phyloP scores from a whole-genome alignment of 2,888 invertebrate species.

The Xestobium rufovillosum region DNA sequence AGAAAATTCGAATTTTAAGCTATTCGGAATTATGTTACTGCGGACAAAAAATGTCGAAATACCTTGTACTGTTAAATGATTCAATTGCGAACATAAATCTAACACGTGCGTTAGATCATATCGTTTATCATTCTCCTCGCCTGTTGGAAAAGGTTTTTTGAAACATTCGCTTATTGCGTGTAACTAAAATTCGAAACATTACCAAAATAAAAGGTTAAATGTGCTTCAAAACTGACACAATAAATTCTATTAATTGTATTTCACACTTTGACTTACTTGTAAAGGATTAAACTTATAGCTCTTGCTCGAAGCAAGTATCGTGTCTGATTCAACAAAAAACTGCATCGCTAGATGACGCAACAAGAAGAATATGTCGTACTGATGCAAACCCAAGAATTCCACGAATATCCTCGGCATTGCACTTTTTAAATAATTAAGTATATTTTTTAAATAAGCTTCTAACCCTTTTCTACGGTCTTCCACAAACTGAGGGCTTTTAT shows the following conservation, averaged over 20 bases:
- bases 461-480: constrained; percentile 74
- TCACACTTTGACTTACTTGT: constrained; percentile 52
- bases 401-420: constrained; percentile 76
- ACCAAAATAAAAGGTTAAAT: not conserved
- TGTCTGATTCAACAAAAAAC: constrained; percentile 69
- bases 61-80: constrained; percentile 60
- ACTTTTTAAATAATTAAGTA: constrained; percentile 67
- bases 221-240: constrained; percentile 4
- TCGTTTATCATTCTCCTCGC: constrained; percentile 68
- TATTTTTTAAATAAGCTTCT: constrained; percentile 70
- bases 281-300: constrained; percentile 68
- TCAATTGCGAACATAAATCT: constrained; percentile 77
- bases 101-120: constrained; percentile 87
- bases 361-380: constrained; percentile 84
- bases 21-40: constrained; percentile 79
- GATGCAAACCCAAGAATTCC: constrained; percentile 79
- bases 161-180: constrained; percentile 85
- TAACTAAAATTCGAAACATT: constrained; percentile 52
- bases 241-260: constrained; percentile 5
- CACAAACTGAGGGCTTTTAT: constrained; percentile 80
- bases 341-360: constrained; percentile 74
- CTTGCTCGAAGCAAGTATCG: constrained; percentile 50
- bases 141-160: constrained; percentile 75
- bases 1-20: constrained; percentile 71
- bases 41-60: constrained; percentile 61